Evolutionary conservation across 2,113 vertebrate species (phyloP).

Genomic region (Apteryx owenii): DNA sequence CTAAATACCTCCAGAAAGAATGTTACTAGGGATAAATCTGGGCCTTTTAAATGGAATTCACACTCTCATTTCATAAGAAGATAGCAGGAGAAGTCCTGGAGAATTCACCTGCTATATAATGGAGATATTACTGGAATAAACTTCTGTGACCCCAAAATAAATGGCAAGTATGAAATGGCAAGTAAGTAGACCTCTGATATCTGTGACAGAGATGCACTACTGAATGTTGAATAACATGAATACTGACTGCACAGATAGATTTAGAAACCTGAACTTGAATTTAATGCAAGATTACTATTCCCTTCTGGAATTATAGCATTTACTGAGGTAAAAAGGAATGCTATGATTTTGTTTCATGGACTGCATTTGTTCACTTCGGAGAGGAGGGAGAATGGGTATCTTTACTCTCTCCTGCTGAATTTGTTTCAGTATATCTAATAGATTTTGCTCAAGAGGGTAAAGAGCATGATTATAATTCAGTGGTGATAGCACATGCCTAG

Average conservation of each 20-base stretch:
- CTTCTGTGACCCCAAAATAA: background rate
- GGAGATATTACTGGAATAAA: background rate
- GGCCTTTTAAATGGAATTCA: background rate
- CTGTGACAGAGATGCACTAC: background rate
- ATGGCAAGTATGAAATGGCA: constrained; percentile 13
- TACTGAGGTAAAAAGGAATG: background rate
- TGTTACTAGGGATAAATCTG: background rate
- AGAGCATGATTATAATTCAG: background rate
- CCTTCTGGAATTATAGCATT: background rate
- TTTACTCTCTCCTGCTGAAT: background rate
- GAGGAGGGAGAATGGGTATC: background rate
- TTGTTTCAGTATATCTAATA: background rate
- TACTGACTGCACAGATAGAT: constrained; percentile 17
- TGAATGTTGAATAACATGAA: background rate
- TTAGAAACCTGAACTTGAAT: constrained; percentile 20
- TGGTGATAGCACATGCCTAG: background rate
- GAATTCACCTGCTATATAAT: background rate
- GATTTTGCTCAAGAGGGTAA: background rate
- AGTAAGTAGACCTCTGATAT: background rate
- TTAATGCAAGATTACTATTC: constrained; percentile 16
- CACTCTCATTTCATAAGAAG: background rate
- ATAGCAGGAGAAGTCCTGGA: background rate
- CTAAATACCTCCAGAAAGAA: background rate
- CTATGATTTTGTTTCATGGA: background rate
- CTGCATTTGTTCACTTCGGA: background rate